Percentiles rank a stretch among this genome's conserved stretches.
phyloP scores from a whole-genome alignment of 1,140 invertebrate genomes.

The Hycleus cichorii region DNA sequence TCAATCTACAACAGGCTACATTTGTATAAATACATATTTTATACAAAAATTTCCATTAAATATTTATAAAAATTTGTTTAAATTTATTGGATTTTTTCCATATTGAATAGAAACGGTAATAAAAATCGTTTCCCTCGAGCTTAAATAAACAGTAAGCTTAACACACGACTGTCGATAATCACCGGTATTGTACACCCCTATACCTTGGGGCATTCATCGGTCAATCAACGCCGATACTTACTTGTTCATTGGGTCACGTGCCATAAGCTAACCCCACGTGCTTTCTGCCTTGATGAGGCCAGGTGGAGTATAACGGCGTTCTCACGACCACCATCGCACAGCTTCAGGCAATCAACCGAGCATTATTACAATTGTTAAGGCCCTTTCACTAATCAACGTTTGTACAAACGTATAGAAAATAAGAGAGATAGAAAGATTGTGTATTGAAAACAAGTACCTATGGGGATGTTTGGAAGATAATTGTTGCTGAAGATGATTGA shows the following conservation, averaged over 20 bases:
- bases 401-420: too few relatives aligned
- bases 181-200: conserved; percentile 25
- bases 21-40: neutral
- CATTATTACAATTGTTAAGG: conserved; percentile 10
- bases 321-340: conserved; percentile 21
- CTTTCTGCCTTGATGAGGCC: conserved; percentile 24
- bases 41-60: neutral
- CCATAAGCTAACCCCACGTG: conserved; percentile 24
- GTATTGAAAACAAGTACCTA: too few relatives aligned
- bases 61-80: neutral
- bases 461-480: too few relatives aligned
- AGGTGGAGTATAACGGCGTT: conserved; percentile 23
- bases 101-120: neutral
- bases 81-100: neutral
- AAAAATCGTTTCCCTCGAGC: neutral
- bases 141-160: conserved; percentile 23
- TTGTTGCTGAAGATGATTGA: too few relatives aligned
- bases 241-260: conserved; percentile 32
- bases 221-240: conserved; percentile 35
- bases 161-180: conserved; percentile 29
- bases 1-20: conserved; percentile 1
- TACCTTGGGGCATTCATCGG: conserved; percentile 32
- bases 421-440: too few relatives aligned
- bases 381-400: neutral
- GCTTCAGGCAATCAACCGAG: conserved; percentile 22